A percentile compares a stretch with the other conserved stretches of the same genome.
phyloP scores from a whole-genome alignment of 2,888 invertebrate genomes.

The Drosophila borealis region DNA sequence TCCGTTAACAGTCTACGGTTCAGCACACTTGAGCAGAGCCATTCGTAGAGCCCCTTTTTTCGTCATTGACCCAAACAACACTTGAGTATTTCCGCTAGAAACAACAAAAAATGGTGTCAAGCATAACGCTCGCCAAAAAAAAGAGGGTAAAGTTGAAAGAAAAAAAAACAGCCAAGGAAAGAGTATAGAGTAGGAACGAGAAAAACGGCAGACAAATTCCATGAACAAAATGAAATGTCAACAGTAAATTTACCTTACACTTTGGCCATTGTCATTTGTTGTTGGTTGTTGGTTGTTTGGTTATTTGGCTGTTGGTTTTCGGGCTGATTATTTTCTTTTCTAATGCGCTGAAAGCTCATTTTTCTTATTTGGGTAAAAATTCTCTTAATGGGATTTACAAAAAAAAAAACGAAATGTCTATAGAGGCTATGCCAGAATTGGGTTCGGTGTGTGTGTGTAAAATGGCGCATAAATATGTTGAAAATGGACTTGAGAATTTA shows the following conservation, averaged over 20 bases:
- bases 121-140: conserved; percentile 28
- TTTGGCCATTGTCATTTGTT: conserved; percentile 62
- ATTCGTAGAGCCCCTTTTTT: conserved; percentile 43
- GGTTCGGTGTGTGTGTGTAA: conserved; percentile 46
- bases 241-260: conserved; percentile 78
- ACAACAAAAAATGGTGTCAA: conserved; percentile 44
- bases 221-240: conserved; percentile 79
- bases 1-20: conserved; percentile 40
- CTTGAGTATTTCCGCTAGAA: conserved; percentile 52
- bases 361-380: conserved; percentile 77
- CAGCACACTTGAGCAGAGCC: conserved; percentile 24
- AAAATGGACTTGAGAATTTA: conserved; percentile 79
- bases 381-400: conserved; percentile 76
- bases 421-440: conserved; percentile 39
- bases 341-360: conserved; percentile 79
- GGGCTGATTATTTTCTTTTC: conserved; percentile 78
- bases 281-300: conserved; percentile 23
- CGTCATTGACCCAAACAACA: conserved; percentile 60
- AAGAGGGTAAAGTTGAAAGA: conserved; percentile 19
- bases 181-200: conserved; percentile 14
- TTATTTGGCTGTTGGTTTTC: conserved; percentile 50
- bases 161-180: conserved; percentile 7
- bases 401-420: conserved; percentile 53
- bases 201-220: conserved; percentile 70
- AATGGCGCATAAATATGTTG: conserved; percentile 81